Conservation (phyloP, 2,888 invertebrate genomes). For the Operophtera brumata region DNA sequence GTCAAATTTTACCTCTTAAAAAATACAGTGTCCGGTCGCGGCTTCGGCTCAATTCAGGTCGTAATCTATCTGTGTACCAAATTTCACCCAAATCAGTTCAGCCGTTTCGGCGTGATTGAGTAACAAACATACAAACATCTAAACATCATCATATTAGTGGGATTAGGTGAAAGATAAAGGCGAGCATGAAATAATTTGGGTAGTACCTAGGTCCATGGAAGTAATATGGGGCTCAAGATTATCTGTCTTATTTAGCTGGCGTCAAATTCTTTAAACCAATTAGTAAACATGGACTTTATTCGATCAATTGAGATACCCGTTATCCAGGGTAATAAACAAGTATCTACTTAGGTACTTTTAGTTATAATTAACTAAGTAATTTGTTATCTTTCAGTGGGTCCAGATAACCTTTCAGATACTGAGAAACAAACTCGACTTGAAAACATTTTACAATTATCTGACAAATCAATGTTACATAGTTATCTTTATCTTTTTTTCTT, state of each 20-base stretch:
- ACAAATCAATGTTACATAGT: background rate
- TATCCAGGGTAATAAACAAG: background rate
- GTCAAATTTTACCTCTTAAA: no score
- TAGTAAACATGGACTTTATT: background rate
- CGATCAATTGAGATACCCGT: background rate
- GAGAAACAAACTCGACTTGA: background rate
- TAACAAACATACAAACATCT: no score
- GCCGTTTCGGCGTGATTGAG: no score
- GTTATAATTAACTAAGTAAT: background rate
- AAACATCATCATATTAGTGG: no score
- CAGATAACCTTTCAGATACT: constrained; percentile 1
- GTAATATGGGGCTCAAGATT: background rate
- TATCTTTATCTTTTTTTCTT: background rate
- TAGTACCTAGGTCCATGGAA: no score
- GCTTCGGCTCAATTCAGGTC: no score
- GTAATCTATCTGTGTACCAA: no score
- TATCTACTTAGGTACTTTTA: background rate
- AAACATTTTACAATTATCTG: background rate
- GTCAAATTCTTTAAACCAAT: background rate
- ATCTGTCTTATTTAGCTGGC: background rate
- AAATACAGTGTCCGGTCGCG: no score
- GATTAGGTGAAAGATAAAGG: no score
- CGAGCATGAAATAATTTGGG: no score
- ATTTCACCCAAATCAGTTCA: no score
- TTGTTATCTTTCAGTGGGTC: background rate